Evolutionary conservation across 2,797 vertebrate genomes (phyloP).

Genomic region (Uromys caudimaculatus): DNA sequence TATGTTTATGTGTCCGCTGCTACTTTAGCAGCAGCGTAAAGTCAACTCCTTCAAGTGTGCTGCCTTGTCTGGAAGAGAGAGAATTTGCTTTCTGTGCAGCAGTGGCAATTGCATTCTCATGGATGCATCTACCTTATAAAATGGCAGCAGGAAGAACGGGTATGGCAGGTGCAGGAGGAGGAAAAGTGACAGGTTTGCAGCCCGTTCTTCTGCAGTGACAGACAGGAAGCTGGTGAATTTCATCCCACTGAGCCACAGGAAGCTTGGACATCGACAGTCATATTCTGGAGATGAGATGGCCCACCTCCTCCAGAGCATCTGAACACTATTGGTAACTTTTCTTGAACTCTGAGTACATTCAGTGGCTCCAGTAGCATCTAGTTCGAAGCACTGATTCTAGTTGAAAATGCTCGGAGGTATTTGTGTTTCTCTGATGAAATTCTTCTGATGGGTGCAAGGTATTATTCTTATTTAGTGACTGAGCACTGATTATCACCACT

Average conservation of each 20-base stretch:
- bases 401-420: not conserved
- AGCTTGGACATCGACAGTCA: not conserved
- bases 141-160: not conserved
- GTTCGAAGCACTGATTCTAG: not conserved
- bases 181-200: not conserved
- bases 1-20: not conserved
- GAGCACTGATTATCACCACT: not conserved
- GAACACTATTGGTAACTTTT: not conserved
- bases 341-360: not conserved
- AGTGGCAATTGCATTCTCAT: not conserved
- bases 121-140: slow-evolving; percentile 14
- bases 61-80: not conserved
- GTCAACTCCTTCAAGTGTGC: not conserved
- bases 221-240: not conserved
- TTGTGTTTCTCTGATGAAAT: not conserved
- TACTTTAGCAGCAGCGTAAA: not conserved
- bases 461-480: not conserved
- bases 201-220: not conserved
- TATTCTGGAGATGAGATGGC: not conserved
- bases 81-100: not conserved
- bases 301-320: not conserved
- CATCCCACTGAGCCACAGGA: not conserved
- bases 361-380: slow-evolving; percentile 16
- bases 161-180: not conserved
- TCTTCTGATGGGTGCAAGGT: not conserved